Conservation (phyloP, 2,113 vertebrate species). For the Chloropsis cyanopogon region DNA sequence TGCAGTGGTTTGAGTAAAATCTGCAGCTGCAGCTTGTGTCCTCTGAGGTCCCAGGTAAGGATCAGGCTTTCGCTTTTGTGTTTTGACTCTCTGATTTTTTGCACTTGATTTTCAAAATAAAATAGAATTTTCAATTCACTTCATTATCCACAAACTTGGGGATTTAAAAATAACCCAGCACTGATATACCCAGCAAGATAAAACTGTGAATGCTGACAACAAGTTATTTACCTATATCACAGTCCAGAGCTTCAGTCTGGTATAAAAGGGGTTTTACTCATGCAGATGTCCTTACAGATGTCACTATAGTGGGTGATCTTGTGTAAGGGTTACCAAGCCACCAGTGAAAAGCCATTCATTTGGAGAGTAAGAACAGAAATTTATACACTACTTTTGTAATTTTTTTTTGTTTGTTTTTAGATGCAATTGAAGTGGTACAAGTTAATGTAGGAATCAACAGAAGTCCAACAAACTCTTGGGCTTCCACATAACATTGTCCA, state of each 20-base stretch:
- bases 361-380: background rate
- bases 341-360: background rate
- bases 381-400: background rate
- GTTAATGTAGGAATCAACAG: background rate
- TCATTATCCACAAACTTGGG: background rate
- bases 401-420: background rate
- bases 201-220: background rate
- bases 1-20: background rate
- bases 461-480: background rate
- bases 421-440: background rate
- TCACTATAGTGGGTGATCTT: background rate
- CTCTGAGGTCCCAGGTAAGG: background rate
- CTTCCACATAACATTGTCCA: background rate
- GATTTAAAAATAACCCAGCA: background rate
- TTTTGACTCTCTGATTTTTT: background rate
- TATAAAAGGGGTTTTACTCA: background rate
- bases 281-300: rapidly evolving
- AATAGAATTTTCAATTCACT: background rate
- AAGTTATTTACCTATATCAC: background rate
- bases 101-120: background rate
- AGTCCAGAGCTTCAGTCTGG: background rate
- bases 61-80: background rate
- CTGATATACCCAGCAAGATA: background rate
- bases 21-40: background rate
- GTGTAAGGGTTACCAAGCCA: background rate